Percentiles rank a stretch among this genome's conserved stretches.
phyloP scores from a whole-genome alignment of 2,888 invertebrate species.

The Koerneria pararmatus region DNA sequence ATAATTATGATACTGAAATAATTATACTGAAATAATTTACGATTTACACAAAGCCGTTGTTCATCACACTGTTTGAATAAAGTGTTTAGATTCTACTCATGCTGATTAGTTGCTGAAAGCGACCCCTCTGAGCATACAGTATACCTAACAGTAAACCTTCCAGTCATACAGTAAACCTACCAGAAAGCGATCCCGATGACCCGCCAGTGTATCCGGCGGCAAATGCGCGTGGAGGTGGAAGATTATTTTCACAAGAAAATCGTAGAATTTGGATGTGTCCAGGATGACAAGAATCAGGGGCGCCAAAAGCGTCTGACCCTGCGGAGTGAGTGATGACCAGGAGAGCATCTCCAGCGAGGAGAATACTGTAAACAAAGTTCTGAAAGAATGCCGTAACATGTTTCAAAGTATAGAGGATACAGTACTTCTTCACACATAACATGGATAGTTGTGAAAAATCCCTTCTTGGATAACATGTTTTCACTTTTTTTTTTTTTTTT shows the following conservation, averaged over 20 bases:
- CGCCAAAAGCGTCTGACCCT: conserved; percentile 87
- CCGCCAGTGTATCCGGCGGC: conserved; percentile 82
- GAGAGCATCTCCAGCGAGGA: conserved; percentile 86
- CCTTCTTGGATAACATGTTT: too few relatives aligned
- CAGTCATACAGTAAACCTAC: conserved; percentile 51
- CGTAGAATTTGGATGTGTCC: conserved; percentile 92
- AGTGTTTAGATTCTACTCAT: too few relatives aligned
- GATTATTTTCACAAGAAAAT: conserved; percentile 89
- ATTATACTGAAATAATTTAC: too few relatives aligned
- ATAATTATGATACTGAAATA: too few relatives aligned
- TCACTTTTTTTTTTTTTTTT: too few relatives aligned
- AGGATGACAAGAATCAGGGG: conserved; percentile 80
- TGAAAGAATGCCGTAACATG: conserved; percentile 14
- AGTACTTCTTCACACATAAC: neutral
- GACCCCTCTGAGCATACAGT: too few relatives aligned
- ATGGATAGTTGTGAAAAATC: neutral
- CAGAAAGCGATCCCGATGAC: conserved; percentile 83
- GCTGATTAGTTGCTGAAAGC: too few relatives aligned
- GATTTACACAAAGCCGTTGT: too few relatives aligned
- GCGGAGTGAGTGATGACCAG: conserved; percentile 92
- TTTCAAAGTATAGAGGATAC: neutral
- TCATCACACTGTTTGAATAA: too few relatives aligned
- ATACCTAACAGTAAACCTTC: too few relatives aligned
- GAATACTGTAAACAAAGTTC: conserved; percentile 71
- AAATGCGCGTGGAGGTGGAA: conserved; percentile 85